Evolutionary conservation across 2,113 vertebrate species (phyloP).

Genomic region (Perca fluviatilis): DNA sequence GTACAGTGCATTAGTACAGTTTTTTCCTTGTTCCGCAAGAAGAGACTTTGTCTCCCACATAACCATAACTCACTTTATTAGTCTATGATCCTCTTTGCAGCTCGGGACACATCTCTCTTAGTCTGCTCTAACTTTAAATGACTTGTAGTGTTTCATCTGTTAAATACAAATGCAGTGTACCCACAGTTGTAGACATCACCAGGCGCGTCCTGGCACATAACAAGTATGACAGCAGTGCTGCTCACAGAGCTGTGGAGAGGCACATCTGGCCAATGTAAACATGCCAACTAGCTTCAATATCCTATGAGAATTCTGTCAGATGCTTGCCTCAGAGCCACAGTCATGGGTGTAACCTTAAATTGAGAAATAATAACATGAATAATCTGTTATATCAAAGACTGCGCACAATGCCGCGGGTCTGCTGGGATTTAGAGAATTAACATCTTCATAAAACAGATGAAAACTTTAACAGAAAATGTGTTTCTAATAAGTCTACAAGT

Average conservation of each 20-base stretch:
- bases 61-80: slow-evolving; percentile 34
- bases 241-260: slow-evolving; percentile 6
- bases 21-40: slow-evolving; percentile 16
- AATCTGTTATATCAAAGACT: slow-evolving; percentile 25
- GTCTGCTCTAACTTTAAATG: slow-evolving; percentile 20
- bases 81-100: slow-evolving; percentile 28
- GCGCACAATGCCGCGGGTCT: not conserved
- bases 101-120: slow-evolving; percentile 17
- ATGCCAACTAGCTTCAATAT: slow-evolving; percentile 32
- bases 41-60: slow-evolving; percentile 13
- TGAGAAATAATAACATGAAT: slow-evolving; percentile 43
- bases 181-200: not conserved
- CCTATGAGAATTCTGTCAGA: slow-evolving; percentile 28
- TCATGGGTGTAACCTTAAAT: slow-evolving; percentile 45
- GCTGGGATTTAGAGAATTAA: slow-evolving; percentile 20
- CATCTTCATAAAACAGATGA: slow-evolving; percentile 18
- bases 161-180: slow-evolving; percentile 3
- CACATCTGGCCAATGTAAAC: slow-evolving; percentile 24
- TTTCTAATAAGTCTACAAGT: slow-evolving; percentile 37
- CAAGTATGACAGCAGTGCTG: slow-evolving; percentile 25
- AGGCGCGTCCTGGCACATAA: slow-evolving; percentile 16
- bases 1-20: not conserved
- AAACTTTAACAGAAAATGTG: slow-evolving; percentile 33
- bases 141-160: slow-evolving; percentile 35
- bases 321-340: slow-evolving; percentile 37